These are phyloP conservation scores for Silvanus unidentatus DNA, from an alignment of 2,888 invertebrate genomes.

Conservation along the genomic window DNA sequence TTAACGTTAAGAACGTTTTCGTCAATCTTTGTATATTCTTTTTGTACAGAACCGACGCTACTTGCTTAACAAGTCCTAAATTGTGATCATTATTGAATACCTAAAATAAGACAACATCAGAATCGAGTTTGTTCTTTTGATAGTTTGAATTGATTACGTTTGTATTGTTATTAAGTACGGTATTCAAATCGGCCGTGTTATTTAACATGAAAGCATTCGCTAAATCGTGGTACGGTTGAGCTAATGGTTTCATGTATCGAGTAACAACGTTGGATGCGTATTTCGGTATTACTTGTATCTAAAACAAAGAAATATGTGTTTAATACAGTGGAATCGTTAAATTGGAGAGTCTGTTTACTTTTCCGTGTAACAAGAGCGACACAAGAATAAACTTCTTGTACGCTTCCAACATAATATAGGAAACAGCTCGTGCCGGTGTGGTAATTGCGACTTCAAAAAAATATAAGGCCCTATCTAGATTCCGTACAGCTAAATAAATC, in stretches of 20 bases:
- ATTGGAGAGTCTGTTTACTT: constrained; percentile 57
- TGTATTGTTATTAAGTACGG: constrained; percentile 67
- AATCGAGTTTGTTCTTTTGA: too few relatives aligned
- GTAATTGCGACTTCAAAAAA: constrained; percentile 95
- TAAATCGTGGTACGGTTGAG: constrained; percentile 83
- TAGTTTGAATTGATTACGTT: constrained; percentile 47
- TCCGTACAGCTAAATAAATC: constrained; percentile 91
- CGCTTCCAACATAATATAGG: constrained; percentile 95
- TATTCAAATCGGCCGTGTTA: constrained; percentile 64
- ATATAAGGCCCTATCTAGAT: constrained; percentile 87
- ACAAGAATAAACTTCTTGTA: constrained; percentile 95
- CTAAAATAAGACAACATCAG: constrained; percentile 19
- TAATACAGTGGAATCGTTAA: too few relatives aligned
- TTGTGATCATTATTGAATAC: constrained; percentile 73
- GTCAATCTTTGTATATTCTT: constrained; percentile 95
- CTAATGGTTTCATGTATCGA: constrained; percentile 77
- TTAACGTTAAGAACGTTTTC: constrained; percentile 87
- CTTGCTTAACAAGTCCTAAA: constrained; percentile 76
- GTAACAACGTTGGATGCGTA: constrained; percentile 87
- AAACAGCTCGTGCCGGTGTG: constrained; percentile 90
- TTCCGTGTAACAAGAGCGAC: constrained; percentile 85
- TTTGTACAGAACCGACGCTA: constrained; percentile 83
- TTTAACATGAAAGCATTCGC: constrained; percentile 73
- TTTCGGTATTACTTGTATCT: constrained; percentile 70
- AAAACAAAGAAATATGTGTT: constrained; percentile 20